A percentile compares a stretch with the other conserved stretches of the same genome.
Conservation (phyloP, 1,140 invertebrate species). For the Cydia splendana region DNA sequence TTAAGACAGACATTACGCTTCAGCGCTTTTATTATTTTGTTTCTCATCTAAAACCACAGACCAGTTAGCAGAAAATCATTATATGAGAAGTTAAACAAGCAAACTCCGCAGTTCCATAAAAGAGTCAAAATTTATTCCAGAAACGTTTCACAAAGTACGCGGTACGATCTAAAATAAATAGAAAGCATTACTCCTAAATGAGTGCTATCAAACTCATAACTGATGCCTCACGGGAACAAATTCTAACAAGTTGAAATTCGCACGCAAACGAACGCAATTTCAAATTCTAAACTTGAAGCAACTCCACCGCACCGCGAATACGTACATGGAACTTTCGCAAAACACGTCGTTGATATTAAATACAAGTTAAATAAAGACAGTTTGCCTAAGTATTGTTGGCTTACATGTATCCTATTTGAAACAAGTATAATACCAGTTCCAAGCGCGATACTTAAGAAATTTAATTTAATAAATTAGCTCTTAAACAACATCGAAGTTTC, state of each 20-base stretch:
- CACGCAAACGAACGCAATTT: slow-evolving; percentile 51
- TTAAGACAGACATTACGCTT: slow-evolving; percentile 26
- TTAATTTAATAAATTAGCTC: slow-evolving; percentile 70
- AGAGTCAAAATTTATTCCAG: slow-evolving; percentile 30
- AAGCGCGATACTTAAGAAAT: slow-evolving; percentile 58
- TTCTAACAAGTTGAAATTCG: slow-evolving; percentile 49
- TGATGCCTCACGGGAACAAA: slow-evolving; percentile 45
- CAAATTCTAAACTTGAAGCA: slow-evolving; percentile 60
- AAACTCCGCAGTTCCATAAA: not conserved
- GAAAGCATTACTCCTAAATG: slow-evolving; percentile 43
- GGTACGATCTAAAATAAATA: slow-evolving; percentile 31
- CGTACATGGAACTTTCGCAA: slow-evolving; percentile 54
- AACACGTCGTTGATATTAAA: slow-evolving; percentile 72
- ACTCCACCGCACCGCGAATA: slow-evolving; percentile 50
- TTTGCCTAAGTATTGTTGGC: slow-evolving; percentile 61
- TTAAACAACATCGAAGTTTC: slow-evolving; percentile 58
- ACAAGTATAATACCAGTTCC: slow-evolving; percentile 66
- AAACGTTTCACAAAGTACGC: slow-evolving; percentile 22
- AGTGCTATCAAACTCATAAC: slow-evolving; percentile 49
- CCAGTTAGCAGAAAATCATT: slow-evolving; percentile 13
- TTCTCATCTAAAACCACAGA: not conserved
- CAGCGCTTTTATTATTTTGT: not conserved
- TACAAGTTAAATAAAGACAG: slow-evolving; percentile 74
- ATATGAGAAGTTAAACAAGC: slow-evolving; percentile 7
- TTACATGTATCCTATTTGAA: slow-evolving; percentile 65